Percentiles rank a stretch among this genome's conserved stretches.
phyloP scores from a whole-genome alignment of 2,888 invertebrate species.

The Chrysolina haemoptera region DNA sequence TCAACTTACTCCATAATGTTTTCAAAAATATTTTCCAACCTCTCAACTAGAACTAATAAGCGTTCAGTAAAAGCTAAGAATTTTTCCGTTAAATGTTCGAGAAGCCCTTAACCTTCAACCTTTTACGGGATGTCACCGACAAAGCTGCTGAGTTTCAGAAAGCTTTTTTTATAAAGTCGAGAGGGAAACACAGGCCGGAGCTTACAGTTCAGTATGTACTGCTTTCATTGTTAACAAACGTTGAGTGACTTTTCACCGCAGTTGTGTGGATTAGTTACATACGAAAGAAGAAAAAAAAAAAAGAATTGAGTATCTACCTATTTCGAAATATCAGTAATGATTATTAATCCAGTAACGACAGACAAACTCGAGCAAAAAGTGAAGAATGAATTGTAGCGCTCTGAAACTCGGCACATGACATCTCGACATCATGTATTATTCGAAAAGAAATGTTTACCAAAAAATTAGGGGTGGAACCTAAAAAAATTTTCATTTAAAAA shows the following conservation, averaged over 20 bases:
- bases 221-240: background rate
- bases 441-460: too few species aligned
- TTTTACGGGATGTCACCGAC: constrained; percentile 20
- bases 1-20: background rate
- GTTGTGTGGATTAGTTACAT: too few species aligned
- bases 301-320: too few species aligned
- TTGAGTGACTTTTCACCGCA: background rate
- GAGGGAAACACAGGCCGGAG: background rate
- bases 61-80: constrained; percentile 5
- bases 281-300: too few species aligned
- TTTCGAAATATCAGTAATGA: too few species aligned
- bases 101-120: constrained; percentile 20
- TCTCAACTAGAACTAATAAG: constrained; percentile 11
- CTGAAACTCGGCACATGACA: too few species aligned
- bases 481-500: too few species aligned
- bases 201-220: background rate
- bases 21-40: background rate
- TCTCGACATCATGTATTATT: too few species aligned
- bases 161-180: constrained; percentile 18
- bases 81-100: constrained; percentile 11
- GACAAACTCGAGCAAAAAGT: too few species aligned
- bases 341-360: too few species aligned
- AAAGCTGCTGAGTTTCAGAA: constrained; percentile 8
- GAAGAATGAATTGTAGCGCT: too few species aligned
- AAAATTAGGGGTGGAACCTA: too few species aligned